Evolutionary conservation across 2,797 vertebrate species (phyloP).

Genomic region (Spheniscus humboldti): DNA sequence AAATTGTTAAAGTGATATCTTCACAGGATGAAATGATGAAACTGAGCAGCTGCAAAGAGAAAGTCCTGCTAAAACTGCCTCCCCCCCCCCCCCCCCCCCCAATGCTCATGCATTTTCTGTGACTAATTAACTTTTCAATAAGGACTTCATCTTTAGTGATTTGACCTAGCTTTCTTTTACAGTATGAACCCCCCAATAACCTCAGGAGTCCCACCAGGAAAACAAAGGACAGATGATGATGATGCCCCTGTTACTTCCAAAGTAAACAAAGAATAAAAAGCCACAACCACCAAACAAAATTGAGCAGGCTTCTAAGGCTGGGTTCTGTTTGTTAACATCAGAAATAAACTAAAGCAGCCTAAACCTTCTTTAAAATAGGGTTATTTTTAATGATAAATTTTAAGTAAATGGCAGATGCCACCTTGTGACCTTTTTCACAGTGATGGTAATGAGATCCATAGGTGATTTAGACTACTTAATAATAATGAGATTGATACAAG

Average conservation of each 20-base stretch:
- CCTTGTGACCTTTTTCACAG: background rate
- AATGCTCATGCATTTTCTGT: conserved; percentile 22
- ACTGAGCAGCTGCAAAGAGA: background rate
- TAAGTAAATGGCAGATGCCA: conserved; percentile 14
- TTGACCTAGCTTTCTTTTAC: conserved; percentile 18
- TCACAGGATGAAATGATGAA: background rate
- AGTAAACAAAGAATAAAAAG: background rate
- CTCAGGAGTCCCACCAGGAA: background rate
- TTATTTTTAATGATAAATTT: background rate
- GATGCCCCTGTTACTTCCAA: background rate
- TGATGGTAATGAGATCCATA: conserved; percentile 10
- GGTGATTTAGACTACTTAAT: conserved; percentile 31
- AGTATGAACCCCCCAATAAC: background rate
- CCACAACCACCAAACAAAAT: background rate
- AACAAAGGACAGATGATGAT: background rate
- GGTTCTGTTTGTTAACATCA: background rate
- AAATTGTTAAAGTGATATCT: background rate
- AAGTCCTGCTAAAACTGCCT: background rate
- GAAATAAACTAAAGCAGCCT: background rate
- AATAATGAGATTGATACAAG: conserved; percentile 34
- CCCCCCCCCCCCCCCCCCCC: background rate
- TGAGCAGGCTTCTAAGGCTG: rapidly evolving
- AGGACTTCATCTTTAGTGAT: conserved; percentile 8
- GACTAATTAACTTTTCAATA: conserved; percentile 39
- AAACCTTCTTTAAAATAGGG: background rate